phyloP scores from a whole-genome alignment of 2,113 vertebrate species.

The Elaphurus davidianus region DNA sequence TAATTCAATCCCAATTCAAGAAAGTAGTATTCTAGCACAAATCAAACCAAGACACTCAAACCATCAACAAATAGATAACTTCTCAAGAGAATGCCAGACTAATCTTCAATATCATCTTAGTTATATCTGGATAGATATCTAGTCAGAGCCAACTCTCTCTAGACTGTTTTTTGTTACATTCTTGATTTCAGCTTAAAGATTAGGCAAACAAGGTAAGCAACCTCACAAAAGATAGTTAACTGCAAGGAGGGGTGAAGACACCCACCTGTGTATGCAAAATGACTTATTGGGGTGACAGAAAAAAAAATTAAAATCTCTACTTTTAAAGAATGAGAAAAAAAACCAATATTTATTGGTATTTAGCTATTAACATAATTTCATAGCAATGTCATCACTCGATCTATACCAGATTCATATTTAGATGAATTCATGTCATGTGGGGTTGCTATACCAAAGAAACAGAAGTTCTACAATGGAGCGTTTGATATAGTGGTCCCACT shows the following conservation, averaged over 20 bases:
- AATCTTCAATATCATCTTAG: not conserved
- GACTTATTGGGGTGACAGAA: not conserved
- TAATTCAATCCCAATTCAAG: not conserved
- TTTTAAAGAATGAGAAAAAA: not conserved
- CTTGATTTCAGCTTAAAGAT: not conserved
- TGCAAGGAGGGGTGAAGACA: not conserved
- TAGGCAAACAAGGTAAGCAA: not conserved
- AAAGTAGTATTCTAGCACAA: not conserved
- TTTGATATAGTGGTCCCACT: not conserved
- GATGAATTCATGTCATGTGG: not conserved
- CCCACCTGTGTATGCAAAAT: not conserved
- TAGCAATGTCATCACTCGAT: not conserved
- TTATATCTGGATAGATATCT: not conserved
- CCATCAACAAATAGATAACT: not conserved
- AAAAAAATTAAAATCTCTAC: not conserved
- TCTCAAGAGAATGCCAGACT: not conserved
- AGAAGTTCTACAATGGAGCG: not conserved
- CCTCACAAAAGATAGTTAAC: not conserved
- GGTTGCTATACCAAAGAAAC: not conserved
- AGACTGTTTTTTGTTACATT: not conserved
- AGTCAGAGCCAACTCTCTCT: not conserved
- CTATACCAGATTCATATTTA: not conserved
- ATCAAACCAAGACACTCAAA: not conserved
- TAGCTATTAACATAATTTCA: not conserved
- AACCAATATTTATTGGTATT: not conserved